Evolutionary conservation across 2,888 invertebrate genomes (phyloP).

Genomic region (Bimastos eiseni): DNA sequence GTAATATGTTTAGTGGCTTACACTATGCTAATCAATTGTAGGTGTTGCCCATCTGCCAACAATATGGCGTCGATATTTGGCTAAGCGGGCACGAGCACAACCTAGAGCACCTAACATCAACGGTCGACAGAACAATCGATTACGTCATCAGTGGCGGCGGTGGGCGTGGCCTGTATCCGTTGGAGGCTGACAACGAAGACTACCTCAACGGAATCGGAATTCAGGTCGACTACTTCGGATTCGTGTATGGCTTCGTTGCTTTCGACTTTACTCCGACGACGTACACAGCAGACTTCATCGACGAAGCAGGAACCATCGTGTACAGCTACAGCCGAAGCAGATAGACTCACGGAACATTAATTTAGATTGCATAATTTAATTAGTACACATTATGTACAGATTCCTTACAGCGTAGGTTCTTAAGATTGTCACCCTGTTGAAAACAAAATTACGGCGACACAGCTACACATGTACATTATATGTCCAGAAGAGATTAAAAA

Average conservation of each 20-base stretch:
- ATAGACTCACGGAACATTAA: not conserved
- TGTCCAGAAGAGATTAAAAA: too few relatives aligned
- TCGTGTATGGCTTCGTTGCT: constrained; percentile 16
- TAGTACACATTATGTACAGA: not conserved
- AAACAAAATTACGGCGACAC: too few relatives aligned
- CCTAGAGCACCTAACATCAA: constrained; percentile 31
- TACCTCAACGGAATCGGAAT: not conserved
- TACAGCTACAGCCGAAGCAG: not conserved
- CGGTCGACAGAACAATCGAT: constrained; percentile 21
- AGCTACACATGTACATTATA: too few relatives aligned
- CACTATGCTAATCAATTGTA: not conserved
- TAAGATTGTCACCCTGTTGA: too few relatives aligned
- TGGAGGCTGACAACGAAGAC: not conserved
- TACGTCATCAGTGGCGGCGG: constrained; percentile 33
- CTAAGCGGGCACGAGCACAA: constrained; percentile 39
- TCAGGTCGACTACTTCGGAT: constrained; percentile 19
- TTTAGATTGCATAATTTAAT: not conserved
- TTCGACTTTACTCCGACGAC: constrained; percentile 19
- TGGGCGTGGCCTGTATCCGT: not conserved
- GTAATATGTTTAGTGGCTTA: not conserved
- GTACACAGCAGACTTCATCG: not conserved
- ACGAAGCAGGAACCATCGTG: not conserved
- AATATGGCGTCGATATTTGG: constrained; percentile 31
- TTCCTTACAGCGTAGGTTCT: not conserved
- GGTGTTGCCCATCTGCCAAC: not conserved